These are phyloP conservation scores for Eidolon helvum DNA, from an alignment of 2,113 vertebrate genomes.

Conservation along the genomic window DNA sequence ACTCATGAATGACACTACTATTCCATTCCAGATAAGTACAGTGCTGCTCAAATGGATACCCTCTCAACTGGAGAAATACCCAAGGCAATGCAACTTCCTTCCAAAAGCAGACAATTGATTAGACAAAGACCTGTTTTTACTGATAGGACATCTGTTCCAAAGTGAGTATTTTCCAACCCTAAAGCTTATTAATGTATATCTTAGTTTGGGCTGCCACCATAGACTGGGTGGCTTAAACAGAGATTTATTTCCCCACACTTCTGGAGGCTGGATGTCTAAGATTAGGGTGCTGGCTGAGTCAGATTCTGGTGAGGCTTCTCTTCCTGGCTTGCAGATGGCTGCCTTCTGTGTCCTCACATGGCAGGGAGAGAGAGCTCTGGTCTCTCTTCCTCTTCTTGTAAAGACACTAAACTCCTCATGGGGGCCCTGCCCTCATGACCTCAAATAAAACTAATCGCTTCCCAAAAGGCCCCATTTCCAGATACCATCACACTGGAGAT, in stretches of 20 bases:
- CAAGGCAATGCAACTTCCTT: conserved; percentile 79
- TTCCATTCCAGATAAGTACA: conserved; percentile 80
- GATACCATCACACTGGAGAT: not conserved
- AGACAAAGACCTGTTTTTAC: conserved; percentile 73
- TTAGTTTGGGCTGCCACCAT: not conserved
- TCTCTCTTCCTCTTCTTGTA: not conserved
- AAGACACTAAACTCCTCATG: not conserved
- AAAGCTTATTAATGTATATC: not conserved
- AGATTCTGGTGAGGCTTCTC: not conserved
- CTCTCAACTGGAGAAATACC: conserved; percentile 77
- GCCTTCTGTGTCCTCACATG: not conserved
- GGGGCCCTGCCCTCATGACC: not conserved
- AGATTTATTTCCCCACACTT: not conserved
- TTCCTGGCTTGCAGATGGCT: not conserved
- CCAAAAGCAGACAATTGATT: conserved; percentile 77
- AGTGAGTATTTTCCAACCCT: conserved; percentile 75
- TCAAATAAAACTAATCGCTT: not conserved
- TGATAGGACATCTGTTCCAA: conserved; percentile 85
- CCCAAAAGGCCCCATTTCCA: not conserved
- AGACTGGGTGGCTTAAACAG: not conserved
- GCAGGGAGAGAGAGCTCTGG: not conserved
- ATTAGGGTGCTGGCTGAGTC: not conserved
- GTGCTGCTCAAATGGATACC: conserved; percentile 74
- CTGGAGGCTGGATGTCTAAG: not conserved
- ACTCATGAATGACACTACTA: not conserved